A percentile compares a stretch with the other conserved stretches of the same genome.
These are phyloP conservation scores for Drosophila nasuta DNA, from an alignment of 1,140 invertebrate species.

Conservation along the genomic window DNA sequence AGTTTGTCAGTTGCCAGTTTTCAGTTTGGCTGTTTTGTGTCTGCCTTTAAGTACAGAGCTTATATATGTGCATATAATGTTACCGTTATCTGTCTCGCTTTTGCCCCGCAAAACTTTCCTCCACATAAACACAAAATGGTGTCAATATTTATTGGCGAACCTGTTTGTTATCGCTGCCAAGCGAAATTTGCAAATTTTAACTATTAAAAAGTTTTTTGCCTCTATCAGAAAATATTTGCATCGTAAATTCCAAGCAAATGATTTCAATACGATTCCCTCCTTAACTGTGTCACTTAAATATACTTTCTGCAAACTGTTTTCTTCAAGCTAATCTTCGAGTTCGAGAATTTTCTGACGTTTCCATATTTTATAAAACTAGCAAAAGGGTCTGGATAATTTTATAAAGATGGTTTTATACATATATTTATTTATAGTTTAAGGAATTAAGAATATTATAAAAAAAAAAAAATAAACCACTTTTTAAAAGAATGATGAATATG, in stretches of 20 bases:
- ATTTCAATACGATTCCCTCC: conserved; percentile 3
- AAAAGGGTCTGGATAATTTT: too few species aligned
- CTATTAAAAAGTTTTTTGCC: conserved; percentile 71
- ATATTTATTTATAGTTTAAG: too few species aligned
- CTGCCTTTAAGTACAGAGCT: conserved; percentile 33
- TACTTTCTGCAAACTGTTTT: background rate
- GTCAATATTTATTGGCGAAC: conserved; percentile 84
- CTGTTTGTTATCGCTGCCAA: conserved; percentile 77
- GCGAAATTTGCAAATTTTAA: conserved; percentile 79
- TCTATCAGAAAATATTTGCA: conserved; percentile 57
- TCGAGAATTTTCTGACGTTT: too few species aligned
- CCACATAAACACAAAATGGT: conserved; percentile 73
- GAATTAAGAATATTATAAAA: too few species aligned
- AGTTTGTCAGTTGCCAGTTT: conserved; percentile 44
- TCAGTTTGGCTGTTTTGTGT: conserved; percentile 52
- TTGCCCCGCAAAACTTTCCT: conserved; percentile 11
- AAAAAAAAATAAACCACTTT: too few species aligned
- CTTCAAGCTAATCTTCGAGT: background rate
- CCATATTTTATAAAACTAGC: too few species aligned
- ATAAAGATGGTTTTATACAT: too few species aligned
- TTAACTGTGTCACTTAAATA: background rate
- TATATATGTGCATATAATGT: conserved; percentile 50
- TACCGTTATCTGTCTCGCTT: conserved; percentile 62
- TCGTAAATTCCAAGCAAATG: conserved; percentile 61
- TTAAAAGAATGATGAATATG: too few species aligned